Percentiles rank a stretch among this genome's conserved stretches.
Conservation (phyloP, 2,888 invertebrate species). For the Ectropis crepuscularia region DNA sequence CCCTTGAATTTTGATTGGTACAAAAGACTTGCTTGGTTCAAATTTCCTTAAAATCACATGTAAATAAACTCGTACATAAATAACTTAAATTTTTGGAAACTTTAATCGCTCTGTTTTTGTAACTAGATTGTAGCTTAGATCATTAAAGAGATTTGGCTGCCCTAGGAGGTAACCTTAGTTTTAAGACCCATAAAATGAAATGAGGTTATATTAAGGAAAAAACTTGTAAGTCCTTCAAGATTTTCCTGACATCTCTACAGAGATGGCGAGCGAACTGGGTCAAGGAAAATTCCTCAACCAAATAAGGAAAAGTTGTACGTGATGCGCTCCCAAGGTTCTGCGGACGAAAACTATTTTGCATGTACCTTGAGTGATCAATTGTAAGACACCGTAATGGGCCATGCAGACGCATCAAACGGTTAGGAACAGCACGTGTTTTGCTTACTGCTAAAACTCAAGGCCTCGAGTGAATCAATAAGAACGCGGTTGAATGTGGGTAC, state of each 20-base stretch:
- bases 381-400: not conserved
- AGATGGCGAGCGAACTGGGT: conserved; percentile 48
- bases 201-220: not conserved
- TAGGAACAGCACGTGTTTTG: conserved; percentile 31
- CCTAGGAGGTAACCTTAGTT: no score
- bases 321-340: conserved; percentile 44
- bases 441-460: conserved; percentile 26
- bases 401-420: not conserved
- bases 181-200: not conserved
- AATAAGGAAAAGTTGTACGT: conserved; percentile 45
- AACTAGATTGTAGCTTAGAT: no score
- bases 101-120: no score
- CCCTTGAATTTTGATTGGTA: no score
- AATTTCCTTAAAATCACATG: no score
- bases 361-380: conserved; percentile 30
- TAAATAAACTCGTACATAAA: no score
- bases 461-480: conserved; percentile 38
- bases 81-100: no score
- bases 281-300: conserved; percentile 60
- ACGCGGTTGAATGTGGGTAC: conserved; percentile 36
- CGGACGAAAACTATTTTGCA: conserved; percentile 10
- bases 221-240: conserved; percentile 8
- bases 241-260: conserved; percentile 13
- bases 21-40: no score
- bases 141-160: no score